Percentiles rank a stretch among this genome's conserved stretches.
phyloP scores from a whole-genome alignment of 2,797 vertebrate species.

The Enteromius argenteus region DNA sequence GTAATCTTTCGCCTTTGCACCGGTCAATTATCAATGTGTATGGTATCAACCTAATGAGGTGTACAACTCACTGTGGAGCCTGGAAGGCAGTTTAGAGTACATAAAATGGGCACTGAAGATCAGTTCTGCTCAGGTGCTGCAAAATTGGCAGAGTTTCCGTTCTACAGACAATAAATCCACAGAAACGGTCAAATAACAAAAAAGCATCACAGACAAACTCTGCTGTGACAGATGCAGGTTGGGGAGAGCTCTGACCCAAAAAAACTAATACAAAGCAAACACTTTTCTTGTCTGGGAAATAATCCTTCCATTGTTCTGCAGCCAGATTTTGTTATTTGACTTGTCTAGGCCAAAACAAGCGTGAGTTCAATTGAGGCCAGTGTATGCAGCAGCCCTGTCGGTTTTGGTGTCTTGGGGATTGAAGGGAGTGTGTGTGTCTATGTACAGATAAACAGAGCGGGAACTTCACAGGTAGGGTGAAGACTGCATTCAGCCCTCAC shows the following conservation, averaged over 20 bases:
- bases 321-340: constrained; percentile 33
- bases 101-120: neutral
- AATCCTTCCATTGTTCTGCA: constrained; percentile 42
- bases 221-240: neutral
- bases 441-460: constrained; percentile 34
- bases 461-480: constrained; percentile 22
- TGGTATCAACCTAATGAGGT: constrained; percentile 22
- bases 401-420: constrained; percentile 32
- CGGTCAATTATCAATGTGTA: constrained; percentile 24
- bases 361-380: constrained; percentile 21
- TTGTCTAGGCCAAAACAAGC: constrained; percentile 26
- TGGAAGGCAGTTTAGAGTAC: neutral
- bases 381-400: constrained; percentile 12
- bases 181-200: constrained; percentile 8
- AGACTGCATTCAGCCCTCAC: constrained; percentile 19
- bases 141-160: neutral
- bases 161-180: constrained; percentile 27
- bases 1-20: neutral
- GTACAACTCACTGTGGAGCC: constrained; percentile 18
- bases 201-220: constrained; percentile 15
- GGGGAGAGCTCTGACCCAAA: constrained; percentile 3
- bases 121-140: neutral
- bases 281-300: constrained; percentile 34
- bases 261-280: constrained; percentile 33
- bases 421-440: neutral